Conservation (phyloP, 2,797 vertebrate genomes). For the Onychomys arenicola region DNA sequence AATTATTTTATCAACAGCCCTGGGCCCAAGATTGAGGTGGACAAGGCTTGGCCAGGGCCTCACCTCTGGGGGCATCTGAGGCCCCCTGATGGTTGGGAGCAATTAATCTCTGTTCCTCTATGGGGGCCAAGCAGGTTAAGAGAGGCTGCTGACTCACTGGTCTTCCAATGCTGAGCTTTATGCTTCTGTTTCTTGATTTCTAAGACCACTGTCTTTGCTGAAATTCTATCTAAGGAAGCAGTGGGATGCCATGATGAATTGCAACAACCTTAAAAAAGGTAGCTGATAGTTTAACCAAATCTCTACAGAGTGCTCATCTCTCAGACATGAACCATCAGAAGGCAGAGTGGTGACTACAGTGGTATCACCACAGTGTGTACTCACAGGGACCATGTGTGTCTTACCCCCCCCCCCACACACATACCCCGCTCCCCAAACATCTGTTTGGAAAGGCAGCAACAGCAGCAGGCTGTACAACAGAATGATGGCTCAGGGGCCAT, state of each 20-base stretch:
- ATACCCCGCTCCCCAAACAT: fast-evolving
- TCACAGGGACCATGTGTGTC: background rate
- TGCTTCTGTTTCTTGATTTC: background rate
- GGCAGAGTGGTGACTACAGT: no score
- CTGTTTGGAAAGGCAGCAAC: background rate
- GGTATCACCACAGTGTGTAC: background rate
- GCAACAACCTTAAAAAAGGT: background rate
- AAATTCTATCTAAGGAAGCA: background rate
- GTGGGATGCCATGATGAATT: background rate
- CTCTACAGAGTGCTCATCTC: fast-evolving
- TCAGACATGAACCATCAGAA: background rate
- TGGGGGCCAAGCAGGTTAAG: background rate
- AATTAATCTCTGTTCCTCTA: background rate
- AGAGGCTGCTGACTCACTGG: fast-evolving
- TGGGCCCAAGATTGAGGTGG: fast-evolving
- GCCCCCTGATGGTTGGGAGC: background rate
- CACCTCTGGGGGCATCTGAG: background rate
- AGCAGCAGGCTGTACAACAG: background rate
- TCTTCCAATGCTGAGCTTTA: background rate
- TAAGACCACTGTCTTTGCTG: background rate
- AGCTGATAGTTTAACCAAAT: background rate
- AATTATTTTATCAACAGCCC: fast-evolving
- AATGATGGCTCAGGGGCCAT: no score
- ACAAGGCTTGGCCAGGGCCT: background rate
- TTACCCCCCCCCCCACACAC: fast-evolving